Evolutionary conservation across 2,888 invertebrate species (phyloP).

Genomic region (Eristalis intricaria): DNA sequence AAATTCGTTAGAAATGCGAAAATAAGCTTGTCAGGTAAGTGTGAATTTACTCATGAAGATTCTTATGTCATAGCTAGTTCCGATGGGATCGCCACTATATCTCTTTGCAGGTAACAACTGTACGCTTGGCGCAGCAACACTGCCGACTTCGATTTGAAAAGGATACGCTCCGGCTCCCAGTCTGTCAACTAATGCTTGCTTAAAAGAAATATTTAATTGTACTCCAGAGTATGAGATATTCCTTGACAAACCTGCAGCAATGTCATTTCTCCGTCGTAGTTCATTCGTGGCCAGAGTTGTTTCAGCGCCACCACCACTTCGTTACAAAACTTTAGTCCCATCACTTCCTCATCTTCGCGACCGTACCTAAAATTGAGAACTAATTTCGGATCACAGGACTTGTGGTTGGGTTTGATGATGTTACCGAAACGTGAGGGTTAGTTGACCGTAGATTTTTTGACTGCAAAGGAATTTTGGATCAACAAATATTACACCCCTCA

Average conservation of each 20-base stretch:
- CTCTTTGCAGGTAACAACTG: slow-evolving; percentile 93
- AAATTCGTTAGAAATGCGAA: background rate
- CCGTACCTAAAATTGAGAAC: slow-evolving; percentile 86
- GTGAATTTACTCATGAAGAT: slow-evolving; percentile 87
- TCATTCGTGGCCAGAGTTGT: slow-evolving; percentile 87
- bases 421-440: slow-evolving; percentile 93
- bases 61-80: slow-evolving; percentile 92
- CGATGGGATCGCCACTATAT: slow-evolving; percentile 93
- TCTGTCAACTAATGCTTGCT: slow-evolving; percentile 89
- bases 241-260: slow-evolving; percentile 86
- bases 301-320: slow-evolving; percentile 95
- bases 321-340: slow-evolving; percentile 97
- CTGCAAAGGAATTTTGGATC: slow-evolving; percentile 86
- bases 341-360: slow-evolving; percentile 96
- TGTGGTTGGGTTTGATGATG: background rate
- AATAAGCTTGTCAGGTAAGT: background rate
- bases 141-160: slow-evolving; percentile 89
- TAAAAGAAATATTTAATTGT: slow-evolving; percentile 74
- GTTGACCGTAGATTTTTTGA: slow-evolving; percentile 90
- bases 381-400: no score
- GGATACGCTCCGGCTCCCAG: slow-evolving; percentile 89
- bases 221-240: background rate
- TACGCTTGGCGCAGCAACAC: slow-evolving; percentile 91
- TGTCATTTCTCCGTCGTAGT: slow-evolving; percentile 83
- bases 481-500: slow-evolving; percentile 93